Base-by-base conservation (phyloP, 2,113 vertebrate species). In the Lophochroa leadbeateri region DNA sequence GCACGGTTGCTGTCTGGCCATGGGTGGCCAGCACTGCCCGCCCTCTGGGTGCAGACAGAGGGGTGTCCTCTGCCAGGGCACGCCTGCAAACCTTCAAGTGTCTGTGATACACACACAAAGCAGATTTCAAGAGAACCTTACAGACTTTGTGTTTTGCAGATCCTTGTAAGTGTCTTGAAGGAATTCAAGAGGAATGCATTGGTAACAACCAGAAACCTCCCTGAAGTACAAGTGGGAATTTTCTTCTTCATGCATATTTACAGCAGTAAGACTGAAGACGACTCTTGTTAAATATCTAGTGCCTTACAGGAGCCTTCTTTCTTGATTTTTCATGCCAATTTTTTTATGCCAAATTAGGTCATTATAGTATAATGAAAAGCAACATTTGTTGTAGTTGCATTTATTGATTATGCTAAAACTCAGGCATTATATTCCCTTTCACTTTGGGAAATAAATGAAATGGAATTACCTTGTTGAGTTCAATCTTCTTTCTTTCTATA, bases 11-110 rank as follows among this genome's bases (percentile, higher is more conserved):
- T 43, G 7, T 33, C 27, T 8, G 2, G 19, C 21, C 3, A 4
- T 0, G 2, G 8, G 0, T 72, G 44, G 37, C 17, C 53, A 69
- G 25, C 8, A 9, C 25, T 86, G 35, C 14, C 1, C 0, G 41
- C 12, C 5, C 33, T 64, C 31, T 60, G 63, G 33, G 6, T n/a
- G n/a, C 23, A 43, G 8, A 9, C 2, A 7, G 13, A 71, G 25
- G 4, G 11, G 0, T 27, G 41, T 19, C 9, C 16, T 83, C 41
- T 9, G 39, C 20, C 41, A 27, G 13, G 24, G 2, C 2, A 4
- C 1, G 3, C 7, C 25, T 55, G n/a, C 31, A 47, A 63, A 18
- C 2, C 27, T 61, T 46, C 44, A 39, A 52, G 7, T 5, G 11
- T 8, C 6, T 2, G 15, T 47, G 29, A 19, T 33, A 53, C 11